phyloP scores from a whole-genome alignment of 1,140 invertebrate species.

The Pogonus chalceus region DNA sequence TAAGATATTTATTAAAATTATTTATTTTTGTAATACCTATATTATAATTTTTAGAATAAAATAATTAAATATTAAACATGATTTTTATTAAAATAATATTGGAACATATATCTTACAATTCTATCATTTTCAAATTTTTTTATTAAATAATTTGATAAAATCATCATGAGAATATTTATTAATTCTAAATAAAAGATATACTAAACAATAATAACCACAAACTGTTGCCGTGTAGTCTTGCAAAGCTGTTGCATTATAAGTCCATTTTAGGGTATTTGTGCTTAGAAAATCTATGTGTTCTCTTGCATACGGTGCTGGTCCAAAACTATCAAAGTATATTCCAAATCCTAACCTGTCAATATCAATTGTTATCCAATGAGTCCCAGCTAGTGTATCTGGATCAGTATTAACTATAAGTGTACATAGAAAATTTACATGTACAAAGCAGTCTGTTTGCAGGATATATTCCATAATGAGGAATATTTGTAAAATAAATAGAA shows the following conservation, averaged over 20 bases:
- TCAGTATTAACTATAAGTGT: slow-evolving; percentile 5
- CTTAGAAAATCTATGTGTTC: slow-evolving; percentile 8
- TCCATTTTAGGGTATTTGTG: neutral
- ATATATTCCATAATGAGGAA: neutral
- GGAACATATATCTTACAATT: no score
- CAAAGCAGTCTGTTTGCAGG: neutral
- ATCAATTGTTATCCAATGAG: neutral
- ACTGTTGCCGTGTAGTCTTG: slow-evolving; percentile 1
- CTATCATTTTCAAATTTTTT: no score
- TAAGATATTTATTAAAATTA: no score
- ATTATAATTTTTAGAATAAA: no score
- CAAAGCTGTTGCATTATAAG: neutral
- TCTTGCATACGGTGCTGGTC: neutral
- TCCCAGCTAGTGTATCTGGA: neutral
- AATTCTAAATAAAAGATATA: slow-evolving; percentile 9
- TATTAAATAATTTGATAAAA: no score
- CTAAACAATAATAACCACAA: slow-evolving; percentile 8
- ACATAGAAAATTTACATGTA: neutral
- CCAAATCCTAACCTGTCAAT: slow-evolving; percentile 4
- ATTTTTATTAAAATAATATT: no score
- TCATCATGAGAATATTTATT: no score
- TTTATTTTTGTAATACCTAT: no score
- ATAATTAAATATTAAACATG: no score
- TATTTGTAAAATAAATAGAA: neutral
- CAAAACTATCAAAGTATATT: slow-evolving; percentile 9